Conservation (phyloP, 2,797 vertebrate species). For the Cephalopachus bancanus region DNA sequence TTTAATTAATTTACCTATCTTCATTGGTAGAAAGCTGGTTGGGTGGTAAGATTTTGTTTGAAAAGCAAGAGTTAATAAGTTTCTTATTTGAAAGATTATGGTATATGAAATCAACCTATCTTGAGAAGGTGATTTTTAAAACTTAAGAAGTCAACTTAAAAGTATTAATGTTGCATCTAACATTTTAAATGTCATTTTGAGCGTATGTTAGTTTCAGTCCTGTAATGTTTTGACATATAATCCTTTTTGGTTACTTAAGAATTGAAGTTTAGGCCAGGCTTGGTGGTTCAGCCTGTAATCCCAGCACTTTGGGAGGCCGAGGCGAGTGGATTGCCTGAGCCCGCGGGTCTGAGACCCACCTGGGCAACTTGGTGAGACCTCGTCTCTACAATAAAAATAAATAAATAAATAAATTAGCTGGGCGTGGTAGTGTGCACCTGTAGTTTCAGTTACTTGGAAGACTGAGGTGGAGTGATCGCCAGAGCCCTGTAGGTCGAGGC, state of each 20-base stretch:
- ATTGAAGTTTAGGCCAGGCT: neutral
- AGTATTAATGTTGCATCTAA: neutral
- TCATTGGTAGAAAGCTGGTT: slow-evolving; percentile 14
- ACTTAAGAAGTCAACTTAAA: neutral
- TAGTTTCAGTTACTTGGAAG: too few species aligned
- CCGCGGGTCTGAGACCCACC: too few species aligned
- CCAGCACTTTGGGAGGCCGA: too few species aligned
- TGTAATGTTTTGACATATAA: slow-evolving; percentile 3
- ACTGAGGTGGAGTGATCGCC: too few species aligned
- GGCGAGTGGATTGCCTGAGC: too few species aligned
- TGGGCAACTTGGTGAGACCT: too few species aligned
- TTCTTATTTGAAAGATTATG: slow-evolving; percentile 50
- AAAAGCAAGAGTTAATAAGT: slow-evolving; percentile 42
- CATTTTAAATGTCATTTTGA: slow-evolving; percentile 51
- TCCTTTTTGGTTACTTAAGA: slow-evolving; percentile 59
- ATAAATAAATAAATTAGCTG: too few species aligned
- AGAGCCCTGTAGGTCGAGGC: too few species aligned
- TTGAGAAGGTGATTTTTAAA: slow-evolving; percentile 46
- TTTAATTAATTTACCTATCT: slow-evolving; percentile 37
- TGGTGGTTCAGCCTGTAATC: too few species aligned
- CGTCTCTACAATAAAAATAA: too few species aligned
- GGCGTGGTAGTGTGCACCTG: too few species aligned
- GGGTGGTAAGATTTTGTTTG: slow-evolving; percentile 42
- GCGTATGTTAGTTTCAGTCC: neutral
- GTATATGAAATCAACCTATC: neutral